phyloP scores from a whole-genome alignment of 2,113 vertebrate species.

The Nothocercus julius region DNA sequence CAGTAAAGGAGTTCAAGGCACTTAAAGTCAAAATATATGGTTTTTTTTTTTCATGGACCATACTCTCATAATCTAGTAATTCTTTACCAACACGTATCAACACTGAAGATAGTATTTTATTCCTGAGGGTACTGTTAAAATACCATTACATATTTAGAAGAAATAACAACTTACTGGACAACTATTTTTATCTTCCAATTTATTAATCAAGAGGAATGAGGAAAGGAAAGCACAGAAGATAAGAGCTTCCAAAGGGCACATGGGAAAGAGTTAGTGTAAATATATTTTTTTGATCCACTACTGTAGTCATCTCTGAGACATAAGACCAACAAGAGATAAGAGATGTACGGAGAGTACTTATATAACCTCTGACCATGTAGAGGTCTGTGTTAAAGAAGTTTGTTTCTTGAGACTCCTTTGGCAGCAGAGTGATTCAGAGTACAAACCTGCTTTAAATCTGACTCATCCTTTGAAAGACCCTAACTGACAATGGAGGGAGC shows the following conservation, averaged over 20 bases:
- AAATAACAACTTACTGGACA: background rate
- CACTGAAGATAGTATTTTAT: background rate
- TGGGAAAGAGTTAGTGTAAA: background rate
- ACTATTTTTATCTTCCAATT: background rate
- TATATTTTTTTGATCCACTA: background rate
- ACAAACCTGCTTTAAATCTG: background rate
- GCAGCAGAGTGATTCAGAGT: background rate
- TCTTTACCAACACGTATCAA: background rate
- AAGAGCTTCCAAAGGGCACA: background rate
- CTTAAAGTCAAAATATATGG: background rate
- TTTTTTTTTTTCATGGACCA: background rate
- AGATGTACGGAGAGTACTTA: background rate
- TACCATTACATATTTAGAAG: background rate
- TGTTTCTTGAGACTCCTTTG: background rate
- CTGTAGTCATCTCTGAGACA: background rate
- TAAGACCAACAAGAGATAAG: background rate
- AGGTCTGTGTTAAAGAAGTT: background rate
- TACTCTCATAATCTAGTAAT: background rate
- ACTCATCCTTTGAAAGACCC: background rate
- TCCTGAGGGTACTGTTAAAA: background rate
- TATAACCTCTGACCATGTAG: background rate
- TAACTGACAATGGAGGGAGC: background rate
- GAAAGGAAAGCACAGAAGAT: background rate
- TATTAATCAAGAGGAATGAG: background rate
- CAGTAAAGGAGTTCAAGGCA: background rate